Percentiles rank a stretch among this genome's conserved stretches.
Evolutionary conservation across 2,888 invertebrate genomes (phyloP).

Genomic region (Deilephila elpenor): DNA sequence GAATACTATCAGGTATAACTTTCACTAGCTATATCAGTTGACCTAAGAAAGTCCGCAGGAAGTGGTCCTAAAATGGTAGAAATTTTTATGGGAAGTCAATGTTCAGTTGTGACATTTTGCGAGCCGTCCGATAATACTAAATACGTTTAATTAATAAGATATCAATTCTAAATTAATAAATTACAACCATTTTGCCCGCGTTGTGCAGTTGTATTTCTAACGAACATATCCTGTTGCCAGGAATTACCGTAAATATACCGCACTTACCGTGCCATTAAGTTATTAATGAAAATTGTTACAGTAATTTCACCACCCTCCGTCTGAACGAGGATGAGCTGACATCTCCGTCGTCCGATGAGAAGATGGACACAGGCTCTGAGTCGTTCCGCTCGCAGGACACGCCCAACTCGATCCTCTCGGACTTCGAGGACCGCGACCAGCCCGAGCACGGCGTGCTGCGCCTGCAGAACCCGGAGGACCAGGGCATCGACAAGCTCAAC

Average conservation of each 20-base stretch:
- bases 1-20: conserved; percentile 36
- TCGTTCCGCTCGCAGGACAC: conserved; percentile 72
- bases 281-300: conserved; percentile 45
- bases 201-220: too few relatives aligned
- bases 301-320: conserved; percentile 59
- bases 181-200: too few relatives aligned
- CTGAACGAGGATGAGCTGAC: conserved; percentile 67
- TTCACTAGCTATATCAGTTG: conserved; percentile 32
- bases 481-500: conserved; percentile 46
- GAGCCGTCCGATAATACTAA: too few relatives aligned
- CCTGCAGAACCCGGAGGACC: conserved; percentile 65
- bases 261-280: neutral
- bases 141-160: too few relatives aligned
- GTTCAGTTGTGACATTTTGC: too few relatives aligned
- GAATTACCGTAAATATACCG: too few relatives aligned
- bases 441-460: conserved; percentile 58
- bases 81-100: too few relatives aligned
- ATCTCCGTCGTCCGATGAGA: conserved; percentile 78
- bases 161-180: too few relatives aligned
- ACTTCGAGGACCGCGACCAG: conserved; percentile 66
- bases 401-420: conserved; percentile 70
- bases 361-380: conserved; percentile 79
- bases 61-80: too few relatives aligned
- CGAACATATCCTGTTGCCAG: too few relatives aligned
- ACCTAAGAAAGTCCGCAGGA: neutral